Conservation (phyloP, 2,888 invertebrate genomes). For the Dicranocentrus wangi region DNA sequence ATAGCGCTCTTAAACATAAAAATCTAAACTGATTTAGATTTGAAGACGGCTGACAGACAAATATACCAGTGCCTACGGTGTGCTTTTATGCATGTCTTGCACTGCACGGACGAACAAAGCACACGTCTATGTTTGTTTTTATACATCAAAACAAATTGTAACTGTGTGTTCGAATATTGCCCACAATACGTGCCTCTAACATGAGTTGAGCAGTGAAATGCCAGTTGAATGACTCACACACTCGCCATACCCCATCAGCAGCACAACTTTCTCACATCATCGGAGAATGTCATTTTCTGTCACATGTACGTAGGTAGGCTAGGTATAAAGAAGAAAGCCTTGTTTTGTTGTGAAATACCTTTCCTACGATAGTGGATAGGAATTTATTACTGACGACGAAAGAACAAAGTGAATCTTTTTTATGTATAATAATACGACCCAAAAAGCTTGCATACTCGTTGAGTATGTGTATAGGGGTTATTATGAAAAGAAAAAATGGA, state of each 20-base stretch:
- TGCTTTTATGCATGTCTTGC: not conserved
- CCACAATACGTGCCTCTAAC: not conserved
- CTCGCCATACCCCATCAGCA: not conserved
- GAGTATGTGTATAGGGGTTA: not conserved
- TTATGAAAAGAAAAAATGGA: not conserved
- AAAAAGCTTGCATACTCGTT: no score
- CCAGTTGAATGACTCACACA: not conserved
- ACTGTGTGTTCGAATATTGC: not conserved
- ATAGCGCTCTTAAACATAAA: constrained; percentile 20
- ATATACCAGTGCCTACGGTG: not conserved
- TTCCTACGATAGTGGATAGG: not conserved
- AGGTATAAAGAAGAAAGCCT: not conserved
- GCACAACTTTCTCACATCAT: not conserved
- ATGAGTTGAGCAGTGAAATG: not conserved
- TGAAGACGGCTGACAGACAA: not conserved
- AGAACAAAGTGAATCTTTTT: not conserved
- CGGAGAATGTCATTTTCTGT: constrained; percentile 2
- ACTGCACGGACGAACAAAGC: not conserved
- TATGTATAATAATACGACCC: not conserved
- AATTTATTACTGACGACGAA: constrained; percentile 7
- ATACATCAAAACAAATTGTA: not conserved
- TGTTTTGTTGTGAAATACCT: constrained; percentile 16
- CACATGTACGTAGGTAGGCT: no score
- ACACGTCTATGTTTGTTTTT: not conserved
- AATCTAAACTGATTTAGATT: constrained; percentile 10